Conservation (phyloP, 2,797 vertebrate species). For the Macropodus opercularis region DNA sequence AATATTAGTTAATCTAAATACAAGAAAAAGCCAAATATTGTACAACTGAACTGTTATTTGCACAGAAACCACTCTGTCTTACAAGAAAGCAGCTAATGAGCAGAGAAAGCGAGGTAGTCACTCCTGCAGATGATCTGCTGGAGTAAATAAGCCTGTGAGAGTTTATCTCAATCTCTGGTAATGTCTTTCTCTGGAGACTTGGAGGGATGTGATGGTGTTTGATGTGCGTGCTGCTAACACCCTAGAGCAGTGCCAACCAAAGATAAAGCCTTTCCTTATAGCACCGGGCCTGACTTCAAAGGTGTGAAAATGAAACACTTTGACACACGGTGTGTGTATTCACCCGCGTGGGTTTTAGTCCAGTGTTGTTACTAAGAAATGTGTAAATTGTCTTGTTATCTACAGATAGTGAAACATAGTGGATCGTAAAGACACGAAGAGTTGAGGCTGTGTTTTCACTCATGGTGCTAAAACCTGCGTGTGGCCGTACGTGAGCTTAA, state of each 20-base stretch:
- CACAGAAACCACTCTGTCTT: neutral
- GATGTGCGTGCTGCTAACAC: slow-evolving; percentile 42
- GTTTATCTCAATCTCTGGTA: slow-evolving; percentile 42
- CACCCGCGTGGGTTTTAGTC: neutral
- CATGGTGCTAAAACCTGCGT: too few species aligned
- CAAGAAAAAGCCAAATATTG: slow-evolving; percentile 1
- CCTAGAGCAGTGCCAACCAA: slow-evolving; percentile 43
- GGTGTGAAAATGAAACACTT: slow-evolving; percentile 41
- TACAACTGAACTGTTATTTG: neutral
- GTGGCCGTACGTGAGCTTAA: too few species aligned
- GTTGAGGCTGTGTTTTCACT: too few species aligned
- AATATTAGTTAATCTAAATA: neutral
- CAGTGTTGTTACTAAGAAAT: neutral
- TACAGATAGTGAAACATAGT: too few species aligned
- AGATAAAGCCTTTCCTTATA: slow-evolving; percentile 46
- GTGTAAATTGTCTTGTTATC: slow-evolving; percentile 15
- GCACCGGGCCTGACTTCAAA: slow-evolving; percentile 51
- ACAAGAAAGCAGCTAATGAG: slow-evolving; percentile 32
- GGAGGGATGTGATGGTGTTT: slow-evolving; percentile 47
- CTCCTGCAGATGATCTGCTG: slow-evolving; percentile 45
- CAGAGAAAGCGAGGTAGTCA: slow-evolving; percentile 8
- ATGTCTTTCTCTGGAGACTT: slow-evolving; percentile 57
- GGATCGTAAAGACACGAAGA: too few species aligned
- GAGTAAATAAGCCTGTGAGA: slow-evolving; percentile 52
- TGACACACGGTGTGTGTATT: slow-evolving; percentile 14